Evolutionary conservation across 1,140 invertebrate genomes (phyloP), one percentile per base, ranked within the genome.

Genomic region (Neodiprion pinetum): DNA sequence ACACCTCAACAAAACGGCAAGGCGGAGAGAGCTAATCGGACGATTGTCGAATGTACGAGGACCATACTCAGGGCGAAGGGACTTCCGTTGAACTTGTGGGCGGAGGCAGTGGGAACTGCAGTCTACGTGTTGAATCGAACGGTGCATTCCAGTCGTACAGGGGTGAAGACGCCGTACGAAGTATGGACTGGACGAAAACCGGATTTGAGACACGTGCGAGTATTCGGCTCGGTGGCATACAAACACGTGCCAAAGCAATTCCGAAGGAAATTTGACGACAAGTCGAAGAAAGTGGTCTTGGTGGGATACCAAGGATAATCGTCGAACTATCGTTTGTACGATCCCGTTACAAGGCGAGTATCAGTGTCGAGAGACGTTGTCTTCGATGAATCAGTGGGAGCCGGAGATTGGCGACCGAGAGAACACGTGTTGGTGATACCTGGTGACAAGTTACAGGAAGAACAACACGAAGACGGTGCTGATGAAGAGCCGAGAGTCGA

Each of bases 41-140:
- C 83, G 1, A 75, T 89, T 28, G 73, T 84, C 4, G 84, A 90
- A 72, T 80, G 72, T 71, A 86, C 86, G 3, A 65, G 83, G 23
- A 74, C 80, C 40, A 84, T 89, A 84, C 61, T 89, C 9, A 50
- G 77, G 48, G 76, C 78, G 23, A 74, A 80, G 47, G 73, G 83
- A 21, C 71, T 90, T 53, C 77, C 53, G 53, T 12, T 12, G n/a
- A 61, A 61, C 7, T n/a, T 61, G 53, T 61, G 53, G 53, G 53
- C 53, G 78, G 87, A 90, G 82, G 87, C 88, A 21, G 76, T 87
- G 0, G 75, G 78, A 67, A 88, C 84, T 8, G 83, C 83, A 1
- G 76, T 74, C 10, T 82, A 86, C 70, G 72, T 84, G 10, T 76
- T 78, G 48, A 87, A 86, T 72, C 69, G 78, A 80, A 28, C 53